A percentile compares a stretch with the other conserved stretches of the same genome.
Conservation (phyloP, 2,113 vertebrate species). For the Naja naja region DNA sequence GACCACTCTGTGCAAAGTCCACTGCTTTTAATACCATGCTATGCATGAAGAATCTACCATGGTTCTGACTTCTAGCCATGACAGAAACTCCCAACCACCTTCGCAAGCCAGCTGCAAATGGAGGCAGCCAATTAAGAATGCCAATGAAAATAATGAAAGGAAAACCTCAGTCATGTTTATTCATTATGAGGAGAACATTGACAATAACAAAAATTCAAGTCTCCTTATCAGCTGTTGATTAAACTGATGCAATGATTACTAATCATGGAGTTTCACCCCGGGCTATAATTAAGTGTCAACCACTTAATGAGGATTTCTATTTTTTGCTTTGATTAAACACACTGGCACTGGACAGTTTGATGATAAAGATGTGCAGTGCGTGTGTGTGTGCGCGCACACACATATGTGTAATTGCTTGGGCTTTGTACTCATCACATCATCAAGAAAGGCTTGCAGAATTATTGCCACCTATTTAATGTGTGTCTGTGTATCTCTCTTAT, state of each 20-base stretch:
- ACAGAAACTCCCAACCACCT: background rate
- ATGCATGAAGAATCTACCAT: background rate
- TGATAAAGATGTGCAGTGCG: background rate
- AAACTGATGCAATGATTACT: constrained; percentile 40
- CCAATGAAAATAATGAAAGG: constrained; percentile 43
- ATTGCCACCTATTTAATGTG: background rate
- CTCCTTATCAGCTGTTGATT: constrained; percentile 46
- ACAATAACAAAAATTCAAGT: background rate
- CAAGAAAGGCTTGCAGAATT: background rate
- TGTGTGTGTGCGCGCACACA: too few species aligned
- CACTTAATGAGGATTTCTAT: constrained; percentile 39
- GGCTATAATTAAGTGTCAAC: constrained; percentile 46
- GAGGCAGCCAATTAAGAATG: background rate
- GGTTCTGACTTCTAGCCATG: background rate
- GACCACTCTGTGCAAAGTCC: background rate
- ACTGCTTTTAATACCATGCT: background rate
- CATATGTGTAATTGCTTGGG: background rate
- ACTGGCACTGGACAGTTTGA: background rate
- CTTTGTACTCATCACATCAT: background rate
- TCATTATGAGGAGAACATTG: constrained; percentile 2
- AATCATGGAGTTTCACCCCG: constrained; percentile 46
- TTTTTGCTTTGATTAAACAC: background rate
- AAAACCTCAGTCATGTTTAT: constrained; percentile 10
- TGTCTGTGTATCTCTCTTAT: background rate
- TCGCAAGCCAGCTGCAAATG: fast-evolving